Conservation (phyloP, 2,113 vertebrate species). For the Ochotona curzoniae region DNA sequence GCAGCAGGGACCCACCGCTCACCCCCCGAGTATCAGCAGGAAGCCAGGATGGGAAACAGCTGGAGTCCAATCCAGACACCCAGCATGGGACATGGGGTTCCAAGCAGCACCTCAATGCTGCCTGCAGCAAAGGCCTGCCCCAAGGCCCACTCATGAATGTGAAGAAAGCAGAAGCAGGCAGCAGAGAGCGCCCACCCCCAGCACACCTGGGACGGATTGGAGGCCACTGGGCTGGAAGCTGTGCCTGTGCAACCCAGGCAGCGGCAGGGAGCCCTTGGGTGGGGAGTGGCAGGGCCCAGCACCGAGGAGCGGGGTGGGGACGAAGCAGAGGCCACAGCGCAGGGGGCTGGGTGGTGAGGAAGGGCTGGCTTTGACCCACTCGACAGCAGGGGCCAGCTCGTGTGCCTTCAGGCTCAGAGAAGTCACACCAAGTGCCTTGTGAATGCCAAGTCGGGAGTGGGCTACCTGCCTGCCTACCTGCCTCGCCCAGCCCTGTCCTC, state of each 20-base stretch:
- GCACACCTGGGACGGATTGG: too few relatives aligned
- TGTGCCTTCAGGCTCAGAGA: not conserved
- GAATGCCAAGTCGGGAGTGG: not conserved
- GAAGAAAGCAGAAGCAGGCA: not conserved
- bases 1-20: too few relatives aligned
- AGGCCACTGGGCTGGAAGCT: too few relatives aligned
- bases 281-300: not conserved
- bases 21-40: too few relatives aligned
- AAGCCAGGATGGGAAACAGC: too few relatives aligned
- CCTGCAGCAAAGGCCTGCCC: too few relatives aligned
- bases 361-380: not conserved
- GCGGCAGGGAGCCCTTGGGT: not conserved
- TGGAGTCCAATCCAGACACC: too few relatives aligned
- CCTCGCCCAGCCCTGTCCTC: not conserved
- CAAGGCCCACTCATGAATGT: not conserved
- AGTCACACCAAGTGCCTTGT: rapidly evolving
- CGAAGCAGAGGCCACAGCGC: not conserved
- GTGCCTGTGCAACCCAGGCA: rapidly evolving
- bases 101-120: too few relatives aligned
- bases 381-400: too few relatives aligned
- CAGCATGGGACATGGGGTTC: too few relatives aligned
- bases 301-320: not conserved
- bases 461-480: not conserved
- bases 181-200: not conserved
- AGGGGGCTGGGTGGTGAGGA: not conserved